Percentiles rank a stretch among this genome's conserved stretches.
phyloP scores from a whole-genome alignment of 1,140 invertebrate species.

The Drosophila nasuta region DNA sequence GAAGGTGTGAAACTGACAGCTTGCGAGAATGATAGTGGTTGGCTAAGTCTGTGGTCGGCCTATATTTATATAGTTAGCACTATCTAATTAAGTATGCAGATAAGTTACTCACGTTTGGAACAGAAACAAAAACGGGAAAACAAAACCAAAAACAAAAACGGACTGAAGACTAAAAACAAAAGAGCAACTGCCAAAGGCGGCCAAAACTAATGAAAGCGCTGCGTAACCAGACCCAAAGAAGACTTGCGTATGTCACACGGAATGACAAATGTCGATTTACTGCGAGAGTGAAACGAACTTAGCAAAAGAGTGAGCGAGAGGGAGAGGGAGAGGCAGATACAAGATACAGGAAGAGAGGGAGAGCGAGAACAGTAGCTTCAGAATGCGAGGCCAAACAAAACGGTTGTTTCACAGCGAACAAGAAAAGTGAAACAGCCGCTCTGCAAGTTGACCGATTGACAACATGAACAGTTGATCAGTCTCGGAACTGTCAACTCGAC shows the following conservation, averaged over 20 bases:
- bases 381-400: slow-evolving; percentile 29
- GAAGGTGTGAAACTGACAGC: slow-evolving; percentile 32
- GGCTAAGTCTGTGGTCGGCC: slow-evolving; percentile 58
- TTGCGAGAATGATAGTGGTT: background rate
- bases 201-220: slow-evolving; percentile 69
- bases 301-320: slow-evolving; percentile 22
- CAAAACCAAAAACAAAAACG: slow-evolving; percentile 4
- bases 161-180: slow-evolving; percentile 24
- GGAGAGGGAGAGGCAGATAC: background rate
- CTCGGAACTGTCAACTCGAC: background rate
- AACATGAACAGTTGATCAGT: background rate
- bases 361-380: slow-evolving; percentile 29
- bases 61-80: slow-evolving; percentile 63
- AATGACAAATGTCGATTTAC: slow-evolving; percentile 34
- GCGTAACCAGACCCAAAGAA: slow-evolving; percentile 63
- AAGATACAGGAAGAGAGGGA: slow-evolving; percentile 9
- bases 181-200: slow-evolving; percentile 43
- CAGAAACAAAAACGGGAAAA: slow-evolving; percentile 40
- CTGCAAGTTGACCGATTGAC: slow-evolving; percentile 32
- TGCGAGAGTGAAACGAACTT: slow-evolving; percentile 1
- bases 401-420: slow-evolving; percentile 37
- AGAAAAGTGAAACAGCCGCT: slow-evolving; percentile 68
- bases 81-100: slow-evolving; percentile 73
- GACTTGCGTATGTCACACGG: slow-evolving; percentile 39
- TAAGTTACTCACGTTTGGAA: slow-evolving; percentile 43